Evolutionary conservation across 2,113 vertebrate genomes (phyloP), one percentile per base, ranked within the genome.

Genomic region (Gnathonemus echidnorhynchus): DNA sequence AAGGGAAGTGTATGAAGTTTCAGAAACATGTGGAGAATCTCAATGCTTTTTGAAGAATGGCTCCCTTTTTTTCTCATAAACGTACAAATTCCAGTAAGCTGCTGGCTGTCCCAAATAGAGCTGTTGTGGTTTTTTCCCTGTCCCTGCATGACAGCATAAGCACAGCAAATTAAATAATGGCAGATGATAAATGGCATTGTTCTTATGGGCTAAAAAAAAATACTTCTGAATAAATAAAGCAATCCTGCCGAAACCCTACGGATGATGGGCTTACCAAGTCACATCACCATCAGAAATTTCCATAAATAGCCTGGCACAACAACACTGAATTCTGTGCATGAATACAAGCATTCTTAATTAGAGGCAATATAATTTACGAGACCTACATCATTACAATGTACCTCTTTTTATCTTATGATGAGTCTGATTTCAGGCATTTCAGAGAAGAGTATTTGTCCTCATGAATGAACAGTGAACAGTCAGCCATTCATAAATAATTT

Each of bases 21-120:
- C 89, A 86, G 56, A 74, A 91, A 93, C 94, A 95, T 95, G 93
- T 89, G 11, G 87, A 91, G 95, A 95, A 95, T 94, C 91, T 91
- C 91, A 90, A 86, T 86, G 92, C 90, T 92, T 93, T 92, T 85
- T 46, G 10, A 86, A 92, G 91, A 93, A 89, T 92, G 87, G 46
- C 88, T 84, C 86, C 91, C 91, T 92, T 90, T 89, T 89, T 93
- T 87, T 56, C 89, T 92, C 90, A 91, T 31, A 89, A 89, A 90
- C 9, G 86, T 58, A 58, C 88, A 87, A 89, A 10, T 87, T 52
- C 86, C 89, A 66, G 53, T 80, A 86, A 66, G 50, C 46, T 88
- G 58, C 27, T 9, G 45, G 83, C 87, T 92, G 88, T 84, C 50
- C 89, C 86, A 21, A 13, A 86, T 31, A 49, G 48, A 11, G 35